A percentile compares a stretch with the other conserved stretches of the same genome.
Conservation (phyloP, 2,113 vertebrate genomes). For the Regulus satrapa region DNA sequence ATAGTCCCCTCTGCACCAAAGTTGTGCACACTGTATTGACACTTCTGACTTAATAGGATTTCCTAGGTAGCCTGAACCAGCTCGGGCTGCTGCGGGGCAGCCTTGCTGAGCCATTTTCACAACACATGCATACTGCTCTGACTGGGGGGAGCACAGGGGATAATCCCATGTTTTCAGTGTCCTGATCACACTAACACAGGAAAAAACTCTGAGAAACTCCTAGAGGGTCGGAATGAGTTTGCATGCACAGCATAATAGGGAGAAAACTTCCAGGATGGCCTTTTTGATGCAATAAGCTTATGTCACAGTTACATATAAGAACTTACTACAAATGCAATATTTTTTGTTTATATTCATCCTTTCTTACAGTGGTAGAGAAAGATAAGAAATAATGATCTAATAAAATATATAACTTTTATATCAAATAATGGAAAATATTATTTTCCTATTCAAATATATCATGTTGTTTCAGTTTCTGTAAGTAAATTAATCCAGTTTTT, state of each 20-base stretch:
- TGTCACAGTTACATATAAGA: neutral
- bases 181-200: neutral
- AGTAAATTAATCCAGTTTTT: neutral
- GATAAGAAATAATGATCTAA: neutral
- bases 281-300: neutral
- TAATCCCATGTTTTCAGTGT: neutral
- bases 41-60: constrained; percentile 49
- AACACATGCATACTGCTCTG: neutral
- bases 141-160: neutral
- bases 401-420: neutral
- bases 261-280: neutral
- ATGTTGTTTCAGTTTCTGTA: neutral
- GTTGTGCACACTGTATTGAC: neutral
- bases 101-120: neutral
- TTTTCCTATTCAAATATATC: neutral
- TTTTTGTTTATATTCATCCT: neutral
- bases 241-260: accelerated
- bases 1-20: constrained; percentile 3
- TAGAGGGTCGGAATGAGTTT: neutral
- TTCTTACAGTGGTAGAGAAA: neutral
- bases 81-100: neutral
- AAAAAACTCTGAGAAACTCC: neutral
- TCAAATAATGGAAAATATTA: neutral
- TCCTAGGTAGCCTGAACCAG: neutral
- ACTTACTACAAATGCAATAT: neutral